These are phyloP conservation scores for Brenthis hecate DNA, from an alignment of 2,888 invertebrate species.

Conservation along the genomic window DNA sequence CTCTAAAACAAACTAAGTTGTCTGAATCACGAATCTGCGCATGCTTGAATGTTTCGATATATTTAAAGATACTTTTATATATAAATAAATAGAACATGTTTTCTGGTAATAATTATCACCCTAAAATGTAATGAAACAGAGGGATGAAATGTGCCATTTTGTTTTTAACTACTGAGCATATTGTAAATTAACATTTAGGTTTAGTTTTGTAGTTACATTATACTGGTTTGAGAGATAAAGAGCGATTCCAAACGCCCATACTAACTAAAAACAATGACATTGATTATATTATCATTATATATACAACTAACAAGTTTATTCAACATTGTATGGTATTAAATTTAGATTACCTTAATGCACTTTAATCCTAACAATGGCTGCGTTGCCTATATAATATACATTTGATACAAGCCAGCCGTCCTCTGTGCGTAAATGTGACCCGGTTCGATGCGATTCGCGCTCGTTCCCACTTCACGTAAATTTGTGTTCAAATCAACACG, in stretches of 20 bases:
- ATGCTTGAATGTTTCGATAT: too few relatives aligned
- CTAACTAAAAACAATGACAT: not conserved
- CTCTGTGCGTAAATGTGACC: slow-evolving; percentile 27
- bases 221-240: too few relatives aligned
- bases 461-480: slow-evolving; percentile 16
- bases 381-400: not conserved
- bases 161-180: not conserved
- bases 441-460: slow-evolving; percentile 24
- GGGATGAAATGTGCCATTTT: not conserved
- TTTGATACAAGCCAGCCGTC: slow-evolving; percentile 17
- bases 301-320: slow-evolving; percentile 7
- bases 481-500: slow-evolving; percentile 10
- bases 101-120: not conserved
- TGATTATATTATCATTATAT: slow-evolving; percentile 10
- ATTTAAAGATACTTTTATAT: too few relatives aligned
- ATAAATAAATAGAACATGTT: too few relatives aligned
- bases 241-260: not conserved
- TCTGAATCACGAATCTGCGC: too few relatives aligned
- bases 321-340: slow-evolving; percentile 6
- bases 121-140: slow-evolving; percentile 7
- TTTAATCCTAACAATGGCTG: slow-evolving; percentile 23
- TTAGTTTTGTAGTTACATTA: not conserved
- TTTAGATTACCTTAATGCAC: slow-evolving; percentile 26
- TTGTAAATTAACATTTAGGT: not conserved
- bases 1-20: too few relatives aligned